Evolutionary conservation across 2,888 invertebrate species (phyloP), one percentile per base, ranked within the genome.

Genomic region (Agonopterix alstromeriana): DNA sequence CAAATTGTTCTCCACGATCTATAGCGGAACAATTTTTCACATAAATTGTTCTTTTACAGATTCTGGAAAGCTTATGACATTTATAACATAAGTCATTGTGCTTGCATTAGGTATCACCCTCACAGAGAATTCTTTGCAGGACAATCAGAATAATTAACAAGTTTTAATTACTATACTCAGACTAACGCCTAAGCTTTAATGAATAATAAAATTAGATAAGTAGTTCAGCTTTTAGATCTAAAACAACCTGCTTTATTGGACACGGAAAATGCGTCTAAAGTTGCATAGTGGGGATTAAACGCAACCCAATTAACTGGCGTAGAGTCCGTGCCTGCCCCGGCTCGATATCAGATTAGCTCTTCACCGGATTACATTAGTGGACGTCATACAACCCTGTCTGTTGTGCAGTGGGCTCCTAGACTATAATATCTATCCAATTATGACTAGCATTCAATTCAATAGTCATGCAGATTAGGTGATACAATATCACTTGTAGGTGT

Each of bases 201-300:
- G 45, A 42, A 35, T 47, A 45, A 45, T 40, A 42, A 42, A 12
- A 42, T 17, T 10, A 36, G 42, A 12, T 45, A 40, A 42, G 35
- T n/a, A 42, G 42, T 46, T 52, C 55, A 54, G 59, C 56, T 53
- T 59, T 58, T 56, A 60, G 57, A 58, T 61, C 60, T 60, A 58
- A 57, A 63, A 60, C 35, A 11, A 54, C 57, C 57, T 65, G 70
- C 61, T 72, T 73, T 75, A 73, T 75, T 76, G 68, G 73, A 74
- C 73, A 73, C 62, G 58, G 72, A 66, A 74, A 79, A 81, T 72
- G 73, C 77, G 75, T 76, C 73, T 73, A 74, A 80, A 82, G 78
- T 82, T 81, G 83, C 81, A 82, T 73, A 78, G 73, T 70, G 70
- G 63, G 78, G 83, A 85, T 85, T 86, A 84, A 81, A 77, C 70